phyloP scores from a whole-genome alignment of 2,888 invertebrate species.

The Drosophila greeni region DNA sequence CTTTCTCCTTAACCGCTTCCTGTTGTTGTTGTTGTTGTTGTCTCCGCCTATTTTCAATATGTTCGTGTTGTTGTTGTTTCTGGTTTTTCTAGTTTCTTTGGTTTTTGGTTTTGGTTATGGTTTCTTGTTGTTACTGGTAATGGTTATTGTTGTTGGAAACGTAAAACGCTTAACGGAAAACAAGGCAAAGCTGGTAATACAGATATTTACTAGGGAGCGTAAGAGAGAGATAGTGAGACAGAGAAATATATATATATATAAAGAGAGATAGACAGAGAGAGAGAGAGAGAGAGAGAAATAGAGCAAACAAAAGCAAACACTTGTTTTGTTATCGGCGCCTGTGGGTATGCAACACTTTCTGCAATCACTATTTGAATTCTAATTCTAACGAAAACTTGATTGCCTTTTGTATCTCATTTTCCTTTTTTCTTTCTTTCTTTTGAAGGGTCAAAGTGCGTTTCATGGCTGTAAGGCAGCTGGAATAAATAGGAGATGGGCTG shows the following conservation, averaged over 20 bases:
- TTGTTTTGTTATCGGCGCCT: constrained; percentile 18
- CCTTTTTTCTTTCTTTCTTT: neutral
- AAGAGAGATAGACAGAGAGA: constrained; percentile 4
- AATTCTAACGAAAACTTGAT: constrained; percentile 1
- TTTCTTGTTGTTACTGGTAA: constrained; percentile 34
- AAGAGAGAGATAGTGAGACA: constrained; percentile 12
- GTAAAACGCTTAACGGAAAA: constrained; percentile 36
- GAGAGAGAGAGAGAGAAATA: constrained; percentile 18
- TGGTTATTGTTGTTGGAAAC: constrained; percentile 38
- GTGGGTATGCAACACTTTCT: constrained; percentile 24
- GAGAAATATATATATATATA: constrained; percentile 9
- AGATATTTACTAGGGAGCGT: constrained; percentile 14
- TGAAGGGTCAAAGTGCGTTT: constrained; percentile 12
- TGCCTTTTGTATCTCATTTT: constrained; percentile 4
- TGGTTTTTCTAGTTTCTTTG: constrained; percentile 32
- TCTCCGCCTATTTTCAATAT: constrained; percentile 36
- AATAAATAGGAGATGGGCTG: constrained; percentile 2
- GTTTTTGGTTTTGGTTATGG: constrained; percentile 31
- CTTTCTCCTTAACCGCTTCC: neutral
- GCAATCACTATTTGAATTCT: constrained; percentile 9
- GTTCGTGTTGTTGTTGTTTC: constrained; percentile 25
- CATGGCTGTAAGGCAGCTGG: constrained; percentile 11
- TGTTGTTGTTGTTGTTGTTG: constrained; percentile 6
- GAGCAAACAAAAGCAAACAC: constrained; percentile 36
- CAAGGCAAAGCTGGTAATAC: constrained; percentile 38